These are phyloP conservation scores for Aphaenogaster rudis DNA, from an alignment of 1,140 invertebrate genomes.

Conservation along the genomic window DNA sequence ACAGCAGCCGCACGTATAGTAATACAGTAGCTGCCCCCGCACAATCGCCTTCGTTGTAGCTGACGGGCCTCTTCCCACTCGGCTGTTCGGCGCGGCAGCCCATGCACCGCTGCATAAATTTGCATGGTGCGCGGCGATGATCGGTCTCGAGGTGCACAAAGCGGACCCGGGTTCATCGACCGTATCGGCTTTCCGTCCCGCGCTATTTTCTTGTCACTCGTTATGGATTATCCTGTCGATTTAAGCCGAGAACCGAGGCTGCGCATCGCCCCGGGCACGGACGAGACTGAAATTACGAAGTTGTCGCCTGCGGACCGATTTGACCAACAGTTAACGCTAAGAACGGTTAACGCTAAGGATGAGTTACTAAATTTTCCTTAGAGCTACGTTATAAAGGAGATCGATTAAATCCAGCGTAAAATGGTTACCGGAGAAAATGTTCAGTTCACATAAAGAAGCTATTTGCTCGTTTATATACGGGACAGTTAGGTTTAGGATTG, in stretches of 20 bases:
- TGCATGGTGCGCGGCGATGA: conserved; percentile 56
- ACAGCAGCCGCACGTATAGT: background rate
- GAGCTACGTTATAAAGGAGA: background rate
- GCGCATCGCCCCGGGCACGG: background rate
- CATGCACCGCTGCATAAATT: conserved; percentile 67
- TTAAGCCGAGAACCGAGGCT: background rate
- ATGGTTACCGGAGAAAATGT: background rate
- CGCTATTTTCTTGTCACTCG: conserved; percentile 64
- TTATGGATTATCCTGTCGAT: conserved; percentile 72
- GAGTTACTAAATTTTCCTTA: conserved; percentile 17
- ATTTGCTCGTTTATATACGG: background rate
- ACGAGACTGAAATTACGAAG: conserved; percentile 22
- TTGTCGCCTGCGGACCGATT: background rate
- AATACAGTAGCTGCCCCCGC: conserved; percentile 14
- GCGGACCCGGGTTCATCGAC: conserved; percentile 39
- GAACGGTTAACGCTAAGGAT: background rate
- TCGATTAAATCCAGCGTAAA: background rate
- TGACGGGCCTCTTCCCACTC: conserved; percentile 60
- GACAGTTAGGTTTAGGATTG: background rate
- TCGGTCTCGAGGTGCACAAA: conserved; percentile 55
- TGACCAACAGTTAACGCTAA: background rate
- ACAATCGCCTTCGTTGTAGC: conserved; percentile 52
- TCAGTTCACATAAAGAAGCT: background rate
- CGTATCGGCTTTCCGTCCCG: conserved; percentile 54
- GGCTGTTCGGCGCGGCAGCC: conserved; percentile 27